phyloP scores from a whole-genome alignment of 1,140 invertebrate genomes.

The Ostrea edulis region DNA sequence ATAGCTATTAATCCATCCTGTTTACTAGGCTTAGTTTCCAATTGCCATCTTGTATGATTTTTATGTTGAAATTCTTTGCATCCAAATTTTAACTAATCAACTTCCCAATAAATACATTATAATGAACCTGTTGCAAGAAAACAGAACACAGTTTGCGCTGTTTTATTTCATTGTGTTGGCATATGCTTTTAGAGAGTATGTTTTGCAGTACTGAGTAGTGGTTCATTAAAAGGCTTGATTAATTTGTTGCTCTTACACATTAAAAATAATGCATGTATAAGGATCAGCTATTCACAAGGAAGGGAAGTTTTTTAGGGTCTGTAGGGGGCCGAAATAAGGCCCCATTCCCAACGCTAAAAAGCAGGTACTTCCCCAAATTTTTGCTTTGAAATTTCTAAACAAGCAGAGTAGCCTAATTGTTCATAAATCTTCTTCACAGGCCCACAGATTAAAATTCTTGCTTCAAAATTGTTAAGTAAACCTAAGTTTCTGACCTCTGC shows the following conservation, averaged over 20 bases:
- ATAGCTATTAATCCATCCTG: neutral
- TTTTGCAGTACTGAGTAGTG: neutral
- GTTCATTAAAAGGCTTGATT: neutral
- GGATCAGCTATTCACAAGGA: no score
- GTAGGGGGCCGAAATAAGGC: no score
- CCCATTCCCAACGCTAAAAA: no score
- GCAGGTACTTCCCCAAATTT: no score
- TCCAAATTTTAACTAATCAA: neutral
- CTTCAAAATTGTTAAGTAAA: no score
- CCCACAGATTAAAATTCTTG: no score
- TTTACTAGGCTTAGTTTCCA: neutral
- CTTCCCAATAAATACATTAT: neutral
- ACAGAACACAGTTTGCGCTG: neutral
- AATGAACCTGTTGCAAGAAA: neutral
- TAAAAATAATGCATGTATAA: neutral
- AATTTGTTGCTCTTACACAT: neutral
- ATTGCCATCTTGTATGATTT: neutral
- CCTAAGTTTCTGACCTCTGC: no score
- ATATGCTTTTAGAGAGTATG: neutral
- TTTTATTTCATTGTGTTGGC: constrained; percentile 2
- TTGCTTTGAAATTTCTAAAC: no score
- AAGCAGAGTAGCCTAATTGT: no score
- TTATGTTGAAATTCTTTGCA: neutral
- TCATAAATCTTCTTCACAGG: no score
- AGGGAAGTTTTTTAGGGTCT: no score